Evolutionary conservation across 53 echinoderm and acorn worm species (phyloP).

Genomic region (Echinarachnius parma): DNA sequence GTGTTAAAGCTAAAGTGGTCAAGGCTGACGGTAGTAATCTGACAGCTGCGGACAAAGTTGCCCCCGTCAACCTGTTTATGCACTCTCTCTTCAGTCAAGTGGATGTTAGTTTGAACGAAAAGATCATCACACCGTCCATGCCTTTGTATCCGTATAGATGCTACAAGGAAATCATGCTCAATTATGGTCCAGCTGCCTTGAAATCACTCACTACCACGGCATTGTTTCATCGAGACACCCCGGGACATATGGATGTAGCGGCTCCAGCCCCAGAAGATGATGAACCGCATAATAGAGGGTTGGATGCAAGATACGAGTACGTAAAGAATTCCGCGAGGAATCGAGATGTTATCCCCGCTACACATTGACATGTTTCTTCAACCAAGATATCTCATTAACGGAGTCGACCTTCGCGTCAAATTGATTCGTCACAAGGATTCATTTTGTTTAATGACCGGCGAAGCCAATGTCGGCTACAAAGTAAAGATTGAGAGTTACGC

Average conservation of each 20-base stretch:
- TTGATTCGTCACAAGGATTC: slow-evolving; percentile 12
- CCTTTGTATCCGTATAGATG: slow-evolving; percentile 37
- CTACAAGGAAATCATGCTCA: slow-evolving; percentile 23
- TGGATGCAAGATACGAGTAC: neutral
- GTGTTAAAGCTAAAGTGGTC: slow-evolving; percentile 44
- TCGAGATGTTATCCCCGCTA: slow-evolving; percentile 34
- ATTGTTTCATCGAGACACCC: slow-evolving; percentile 3
- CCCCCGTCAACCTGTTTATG: slow-evolving; percentile 27
- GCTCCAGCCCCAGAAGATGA: slow-evolving; percentile 4
- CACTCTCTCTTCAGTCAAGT: slow-evolving; percentile 47
- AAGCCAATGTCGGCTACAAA: neutral
- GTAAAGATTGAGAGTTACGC: slow-evolving; percentile 18
- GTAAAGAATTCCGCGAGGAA: neutral
- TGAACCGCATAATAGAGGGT: neutral
- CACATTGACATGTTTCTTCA: slow-evolving; percentile 37
- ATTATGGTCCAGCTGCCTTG: slow-evolving; percentile 11
- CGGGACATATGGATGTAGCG: neutral
- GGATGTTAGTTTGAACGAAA: slow-evolving; percentile 46
- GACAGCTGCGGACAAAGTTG: slow-evolving; percentile 27
- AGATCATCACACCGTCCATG: slow-evolving; percentile 27
- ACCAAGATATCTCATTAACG: slow-evolving; percentile 23
- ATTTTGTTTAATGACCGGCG: slow-evolving; percentile 1
- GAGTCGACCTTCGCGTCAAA: slow-evolving; percentile 21
- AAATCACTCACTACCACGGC: neutral
- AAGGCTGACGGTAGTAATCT: slow-evolving; percentile 24